Conservation (phyloP, 2,113 vertebrate species). For the Gambusia affinis region DNA sequence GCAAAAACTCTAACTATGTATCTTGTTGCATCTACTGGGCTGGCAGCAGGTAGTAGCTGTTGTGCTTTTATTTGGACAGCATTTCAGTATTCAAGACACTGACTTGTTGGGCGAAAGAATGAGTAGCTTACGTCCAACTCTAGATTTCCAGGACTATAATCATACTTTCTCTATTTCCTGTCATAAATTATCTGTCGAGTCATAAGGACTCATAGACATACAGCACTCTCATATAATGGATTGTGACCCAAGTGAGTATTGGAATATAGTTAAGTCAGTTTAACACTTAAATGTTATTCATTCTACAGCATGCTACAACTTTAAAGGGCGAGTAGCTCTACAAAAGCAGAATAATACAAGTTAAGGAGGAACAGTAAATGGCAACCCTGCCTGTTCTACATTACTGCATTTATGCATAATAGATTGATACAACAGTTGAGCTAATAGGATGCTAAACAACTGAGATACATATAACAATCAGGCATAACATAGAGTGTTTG, state of each 20-base stretch:
- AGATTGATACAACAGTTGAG: conserved; percentile 43
- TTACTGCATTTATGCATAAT: conserved; percentile 41
- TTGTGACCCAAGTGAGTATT: conserved; percentile 32
- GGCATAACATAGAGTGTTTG: not conserved
- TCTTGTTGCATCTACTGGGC: conserved; percentile 13
- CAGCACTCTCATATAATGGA: not conserved
- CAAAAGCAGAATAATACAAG: conserved; percentile 51
- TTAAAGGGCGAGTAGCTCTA: conserved; percentile 70
- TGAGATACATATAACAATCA: not conserved
- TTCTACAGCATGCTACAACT: conserved; percentile 75
- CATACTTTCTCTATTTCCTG: not conserved
- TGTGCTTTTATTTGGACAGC: conserved; percentile 36
- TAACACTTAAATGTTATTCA: conserved; percentile 56
- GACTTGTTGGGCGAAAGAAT: not conserved
- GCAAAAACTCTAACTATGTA: conserved; percentile 29
- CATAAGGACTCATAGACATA: not conserved
- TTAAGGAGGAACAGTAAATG: conserved; percentile 40
- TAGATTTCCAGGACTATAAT: not conserved
- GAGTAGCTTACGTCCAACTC: not conserved
- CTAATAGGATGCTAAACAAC: not conserved
- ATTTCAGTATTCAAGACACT: conserved; percentile 17
- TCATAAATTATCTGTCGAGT: conserved; percentile 1
- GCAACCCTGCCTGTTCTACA: conserved; percentile 33
- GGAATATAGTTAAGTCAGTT: conserved; percentile 56
- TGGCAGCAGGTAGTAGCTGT: conserved; percentile 41